A percentile compares a stretch with the other conserved stretches of the same genome.
These are phyloP conservation scores for Scolopax bukidnonensis DNA, from an alignment of 2,797 vertebrate species.

Conservation along the genomic window DNA sequence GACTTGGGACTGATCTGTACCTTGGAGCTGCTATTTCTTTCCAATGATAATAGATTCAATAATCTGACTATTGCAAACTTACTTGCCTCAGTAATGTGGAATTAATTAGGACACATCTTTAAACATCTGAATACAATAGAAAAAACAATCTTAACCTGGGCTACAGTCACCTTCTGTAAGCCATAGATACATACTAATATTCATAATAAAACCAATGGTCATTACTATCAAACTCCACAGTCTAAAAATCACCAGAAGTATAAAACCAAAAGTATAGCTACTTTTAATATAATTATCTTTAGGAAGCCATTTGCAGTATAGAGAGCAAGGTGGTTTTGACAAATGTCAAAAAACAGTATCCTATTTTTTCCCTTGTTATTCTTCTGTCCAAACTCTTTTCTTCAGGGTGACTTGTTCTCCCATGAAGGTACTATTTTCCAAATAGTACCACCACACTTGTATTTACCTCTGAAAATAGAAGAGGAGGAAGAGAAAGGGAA, in stretches of 20 bases:
- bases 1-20: neutral
- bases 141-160: neutral
- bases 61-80: neutral
- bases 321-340: neutral
- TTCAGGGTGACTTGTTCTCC: neutral
- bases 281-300: neutral
- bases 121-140: neutral
- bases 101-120: neutral
- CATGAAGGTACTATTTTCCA: neutral
- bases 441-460: neutral
- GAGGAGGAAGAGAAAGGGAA: neutral
- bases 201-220: slow-evolving; percentile 18
- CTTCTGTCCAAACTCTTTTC: neutral
- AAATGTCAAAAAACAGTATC: neutral
- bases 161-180: neutral
- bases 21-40: neutral
- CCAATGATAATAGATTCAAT: neutral
- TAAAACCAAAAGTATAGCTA: neutral
- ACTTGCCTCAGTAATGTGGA: neutral
- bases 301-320: neutral
- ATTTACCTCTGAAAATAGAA: neutral
- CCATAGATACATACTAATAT: neutral
- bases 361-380: neutral
- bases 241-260: neutral
- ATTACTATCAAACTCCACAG: neutral